A percentile compares a stretch with the other conserved stretches of the same genome.
Evolutionary conservation across 2,888 invertebrate species (phyloP).

Genomic region (Argyresthia albistria): DNA sequence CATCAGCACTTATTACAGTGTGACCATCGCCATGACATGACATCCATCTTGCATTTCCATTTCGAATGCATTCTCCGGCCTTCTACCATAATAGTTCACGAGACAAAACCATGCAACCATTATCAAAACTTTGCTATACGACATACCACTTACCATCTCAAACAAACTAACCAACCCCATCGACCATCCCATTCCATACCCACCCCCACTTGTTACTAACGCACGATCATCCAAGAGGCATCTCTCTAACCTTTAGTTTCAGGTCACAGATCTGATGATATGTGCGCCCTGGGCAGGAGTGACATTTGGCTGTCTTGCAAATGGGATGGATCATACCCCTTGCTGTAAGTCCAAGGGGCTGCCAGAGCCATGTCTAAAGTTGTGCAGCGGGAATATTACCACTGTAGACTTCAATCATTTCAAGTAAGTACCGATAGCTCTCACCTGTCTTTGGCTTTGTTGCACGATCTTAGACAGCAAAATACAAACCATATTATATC

Average conservation of each 20-base stretch:
- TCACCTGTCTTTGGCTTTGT: no score
- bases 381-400: slow-evolving; percentile 86
- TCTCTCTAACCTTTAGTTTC: slow-evolving; percentile 56
- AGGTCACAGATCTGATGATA: slow-evolving; percentile 88
- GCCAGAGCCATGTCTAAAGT: slow-evolving; percentile 80
- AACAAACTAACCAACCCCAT: neutral
- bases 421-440: slow-evolving; percentile 71
- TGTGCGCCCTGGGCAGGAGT: slow-evolving; percentile 90
- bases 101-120: no score
- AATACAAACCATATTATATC: no score
- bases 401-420: slow-evolving; percentile 86
- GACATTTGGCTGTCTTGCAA: slow-evolving; percentile 85
- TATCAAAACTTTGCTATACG: no score
- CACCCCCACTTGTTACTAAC: slow-evolving; percentile 51
- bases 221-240: slow-evolving; percentile 36
- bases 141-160: no score
- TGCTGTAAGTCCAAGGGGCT: slow-evolving; percentile 84
- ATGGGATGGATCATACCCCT: slow-evolving; percentile 85
- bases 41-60: no score
- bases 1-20: no score
- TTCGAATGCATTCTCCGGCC: no score
- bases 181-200: slow-evolving; percentile 8
- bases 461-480: no score
- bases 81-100: no score
- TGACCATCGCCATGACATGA: no score